Evolutionary conservation across 1,140 invertebrate species (phyloP), one percentile per base, ranked within the genome.

Genomic region (Fopius arisanus): DNA sequence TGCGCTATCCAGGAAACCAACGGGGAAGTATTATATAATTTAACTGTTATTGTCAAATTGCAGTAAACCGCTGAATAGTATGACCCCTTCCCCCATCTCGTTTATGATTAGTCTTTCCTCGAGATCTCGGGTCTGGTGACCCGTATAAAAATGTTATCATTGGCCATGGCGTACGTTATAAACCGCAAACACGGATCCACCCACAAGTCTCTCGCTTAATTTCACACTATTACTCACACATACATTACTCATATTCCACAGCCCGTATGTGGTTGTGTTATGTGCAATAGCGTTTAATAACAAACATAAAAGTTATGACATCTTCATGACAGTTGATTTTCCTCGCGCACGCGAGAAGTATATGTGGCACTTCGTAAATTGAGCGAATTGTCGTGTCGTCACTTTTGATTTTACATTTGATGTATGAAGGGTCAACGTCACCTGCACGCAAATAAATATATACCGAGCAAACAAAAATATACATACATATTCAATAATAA

Each of bases 61-160:
- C 43, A 51, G n/a, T 51, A 28, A 59, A 59, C 19, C 23, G 54
- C 19, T 23, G 19, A 26, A 59, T 26, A 59, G 26, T 59, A 37
- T n/a, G n/a, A n/a, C 33, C 33, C 33, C 23, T 6, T 59, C 10
- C 54, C 19, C 23, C 54, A 21, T 23, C 54, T 59, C 12, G n/a
- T n/a, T 26, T 3, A 26, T 26, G 54, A 59, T 59, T 59, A 26
- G 19, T 59, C 54, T 19, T n/a, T 48, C 43, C 16, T 59, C 54
- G 54, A 59, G 54, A 28, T 26, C 23, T 28, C 54, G 19, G 4
- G 19, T 59, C 54, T 59, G 54, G 54, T 59, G 54, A 59, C 54
- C 54, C 23, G 23, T 59, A 59, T 59, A 59, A 26, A 59, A 59
- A 59, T 23, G 54, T 59, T 59, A 59, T 59, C 54, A 59, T 59